A percentile compares a stretch with the other conserved stretches of the same genome.
phyloP scores from a whole-genome alignment of 1,140 invertebrate genomes.

The Apolygus lucorum region DNA sequence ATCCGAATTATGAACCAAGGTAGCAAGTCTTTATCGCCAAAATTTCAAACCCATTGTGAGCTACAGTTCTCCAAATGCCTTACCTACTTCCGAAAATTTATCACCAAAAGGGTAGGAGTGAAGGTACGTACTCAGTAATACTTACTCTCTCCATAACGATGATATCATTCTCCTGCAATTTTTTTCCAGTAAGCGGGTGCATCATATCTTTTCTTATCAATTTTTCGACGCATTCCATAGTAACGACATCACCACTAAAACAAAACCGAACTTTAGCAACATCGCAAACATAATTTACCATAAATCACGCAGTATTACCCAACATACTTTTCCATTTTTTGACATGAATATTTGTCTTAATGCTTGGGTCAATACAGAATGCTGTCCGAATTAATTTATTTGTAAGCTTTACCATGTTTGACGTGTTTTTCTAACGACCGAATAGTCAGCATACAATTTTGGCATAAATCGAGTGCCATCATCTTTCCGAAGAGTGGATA shows the following conservation, averaged over 20 bases:
- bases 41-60: neutral
- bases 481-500: too few relatives aligned
- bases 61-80: neutral
- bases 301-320: too few relatives aligned
- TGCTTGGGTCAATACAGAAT: too few relatives aligned
- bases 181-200: constrained; percentile 83
- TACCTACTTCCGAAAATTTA: neutral
- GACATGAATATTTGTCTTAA: too few relatives aligned
- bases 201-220: constrained; percentile 95
- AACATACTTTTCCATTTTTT: too few relatives aligned
- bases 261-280: neutral
- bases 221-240: constrained; percentile 92
- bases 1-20: neutral
- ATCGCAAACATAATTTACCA: too few relatives aligned
- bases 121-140: constrained; percentile 12
- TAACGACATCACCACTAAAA: constrained; percentile 86
- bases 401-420: too few relatives aligned
- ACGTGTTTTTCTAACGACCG: too few relatives aligned
- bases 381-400: too few relatives aligned
- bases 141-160: constrained; percentile 79
- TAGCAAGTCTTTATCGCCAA: neutral
- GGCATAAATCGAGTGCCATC: too few relatives aligned
- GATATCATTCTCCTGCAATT: constrained; percentile 86
- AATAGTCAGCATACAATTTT: too few relatives aligned
- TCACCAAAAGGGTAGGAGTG: neutral